A percentile compares a stretch with the other conserved stretches of the same genome.
phyloP scores from a whole-genome alignment of 2,113 vertebrate species.

The Marmota flaviventris region DNA sequence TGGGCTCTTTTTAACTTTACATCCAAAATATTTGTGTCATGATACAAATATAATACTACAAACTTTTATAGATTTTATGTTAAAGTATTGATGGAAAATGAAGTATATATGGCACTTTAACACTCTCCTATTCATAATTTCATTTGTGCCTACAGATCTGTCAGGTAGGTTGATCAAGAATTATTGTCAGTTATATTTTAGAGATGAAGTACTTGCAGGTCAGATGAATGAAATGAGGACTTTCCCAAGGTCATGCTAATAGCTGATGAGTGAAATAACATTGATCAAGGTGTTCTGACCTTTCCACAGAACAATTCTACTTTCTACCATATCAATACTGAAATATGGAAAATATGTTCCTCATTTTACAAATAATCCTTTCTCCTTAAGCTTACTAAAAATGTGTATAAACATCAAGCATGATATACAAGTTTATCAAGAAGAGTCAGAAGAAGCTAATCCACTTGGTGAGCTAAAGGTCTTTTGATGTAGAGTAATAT shows the following conservation, averaged over 20 bases:
- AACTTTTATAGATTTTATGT: background rate
- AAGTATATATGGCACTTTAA: background rate
- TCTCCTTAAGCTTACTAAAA: constrained; percentile 46
- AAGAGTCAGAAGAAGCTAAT: background rate
- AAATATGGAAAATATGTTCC: background rate
- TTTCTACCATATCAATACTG: background rate
- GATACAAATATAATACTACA: background rate
- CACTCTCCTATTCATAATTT: background rate
- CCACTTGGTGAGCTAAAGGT: background rate
- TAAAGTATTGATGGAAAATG: constrained; percentile 1
- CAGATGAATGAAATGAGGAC: background rate
- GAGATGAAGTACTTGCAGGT: background rate
- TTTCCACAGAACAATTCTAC: background rate
- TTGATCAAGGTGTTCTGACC: background rate
- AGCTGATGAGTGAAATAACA: background rate
- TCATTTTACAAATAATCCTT: constrained; percentile 42
- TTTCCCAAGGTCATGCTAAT: background rate
- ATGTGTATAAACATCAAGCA: background rate
- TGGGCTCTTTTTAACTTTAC: background rate
- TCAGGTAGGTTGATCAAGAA: background rate
- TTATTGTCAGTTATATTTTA: constrained; percentile 33
- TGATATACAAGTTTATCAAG: background rate
- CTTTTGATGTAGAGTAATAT: constrained; percentile 15
- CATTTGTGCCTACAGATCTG: background rate
- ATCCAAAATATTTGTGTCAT: background rate